Conservation (phyloP, 2,797 vertebrate species). For the Mormyrops attenuatus region DNA sequence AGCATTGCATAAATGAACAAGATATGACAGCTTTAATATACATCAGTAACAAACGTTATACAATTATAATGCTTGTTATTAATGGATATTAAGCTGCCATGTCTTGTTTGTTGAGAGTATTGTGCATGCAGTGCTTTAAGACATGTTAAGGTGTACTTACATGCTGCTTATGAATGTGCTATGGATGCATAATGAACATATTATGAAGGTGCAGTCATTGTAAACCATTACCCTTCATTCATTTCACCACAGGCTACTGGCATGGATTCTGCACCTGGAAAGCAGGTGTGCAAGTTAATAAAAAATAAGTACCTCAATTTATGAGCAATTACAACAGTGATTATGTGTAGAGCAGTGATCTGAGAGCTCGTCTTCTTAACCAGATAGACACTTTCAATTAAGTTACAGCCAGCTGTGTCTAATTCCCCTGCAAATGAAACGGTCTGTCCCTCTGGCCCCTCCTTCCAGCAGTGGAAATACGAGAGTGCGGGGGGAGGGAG, state of each 20-base stretch:
- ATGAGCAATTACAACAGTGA: not conserved
- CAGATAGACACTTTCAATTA: not conserved
- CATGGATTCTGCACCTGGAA: not conserved
- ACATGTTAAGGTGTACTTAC: not conserved
- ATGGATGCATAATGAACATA: not conserved
- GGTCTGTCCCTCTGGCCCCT: not conserved
- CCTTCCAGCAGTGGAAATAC: not conserved
- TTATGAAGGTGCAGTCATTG: not conserved
- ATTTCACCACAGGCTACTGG: not conserved
- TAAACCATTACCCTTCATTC: not conserved
- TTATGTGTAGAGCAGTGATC: not conserved
- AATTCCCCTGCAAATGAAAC: not conserved
- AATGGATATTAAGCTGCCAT: not conserved
- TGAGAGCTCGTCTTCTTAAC: not conserved
- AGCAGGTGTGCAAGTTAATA: not conserved
- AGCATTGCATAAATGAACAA: not conserved
- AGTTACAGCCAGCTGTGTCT: not conserved
- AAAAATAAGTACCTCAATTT: not conserved
- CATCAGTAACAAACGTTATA: not conserved
- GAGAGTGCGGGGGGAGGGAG: not conserved
- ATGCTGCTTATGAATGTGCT: not conserved
- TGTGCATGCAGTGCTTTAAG: not conserved
- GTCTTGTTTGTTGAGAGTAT: not conserved
- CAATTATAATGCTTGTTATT: not conserved
- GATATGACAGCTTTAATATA: not conserved